A percentile compares a stretch with the other conserved stretches of the same genome.
These are phyloP conservation scores for Tiliacea citrago DNA, from an alignment of 2,888 invertebrate genomes.

Conservation along the genomic window DNA sequence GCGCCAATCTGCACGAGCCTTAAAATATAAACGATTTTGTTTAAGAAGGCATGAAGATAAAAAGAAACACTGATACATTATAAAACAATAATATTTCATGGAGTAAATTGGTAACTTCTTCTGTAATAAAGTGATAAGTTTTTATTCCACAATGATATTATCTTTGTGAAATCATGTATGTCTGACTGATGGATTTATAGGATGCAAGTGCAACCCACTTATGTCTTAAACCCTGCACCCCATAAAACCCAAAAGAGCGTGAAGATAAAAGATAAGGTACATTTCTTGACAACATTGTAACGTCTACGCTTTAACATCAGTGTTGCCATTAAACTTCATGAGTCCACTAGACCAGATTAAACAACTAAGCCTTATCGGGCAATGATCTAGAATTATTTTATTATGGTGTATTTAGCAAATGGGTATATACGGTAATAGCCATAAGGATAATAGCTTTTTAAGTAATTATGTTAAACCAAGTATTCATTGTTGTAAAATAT, in stretches of 20 bases:
- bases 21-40: too few species aligned
- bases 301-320: constrained; percentile 42
- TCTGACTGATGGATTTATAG: neutral
- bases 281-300: constrained; percentile 62
- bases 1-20: too few species aligned
- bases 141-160: neutral
- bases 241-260: constrained; percentile 51
- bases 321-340: constrained; percentile 55
- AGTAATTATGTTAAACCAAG: constrained; percentile 14
- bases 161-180: neutral
- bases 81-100: neutral
- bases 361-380: constrained; percentile 46
- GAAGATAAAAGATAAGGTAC: constrained; percentile 58
- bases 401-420: constrained; percentile 43
- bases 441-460: constrained; percentile 21
- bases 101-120: neutral
- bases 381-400: constrained; percentile 50
- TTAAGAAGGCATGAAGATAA: neutral
- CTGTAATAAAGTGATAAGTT: neutral
- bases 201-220: neutral
- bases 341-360: constrained; percentile 52
- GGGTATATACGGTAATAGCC: constrained; percentile 10
- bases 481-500: constrained; percentile 15
- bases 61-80: neutral
- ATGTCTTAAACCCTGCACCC: constrained; percentile 21